Base-by-base conservation (phyloP, 1,140 invertebrate species). In the Formica exsecta region DNA sequence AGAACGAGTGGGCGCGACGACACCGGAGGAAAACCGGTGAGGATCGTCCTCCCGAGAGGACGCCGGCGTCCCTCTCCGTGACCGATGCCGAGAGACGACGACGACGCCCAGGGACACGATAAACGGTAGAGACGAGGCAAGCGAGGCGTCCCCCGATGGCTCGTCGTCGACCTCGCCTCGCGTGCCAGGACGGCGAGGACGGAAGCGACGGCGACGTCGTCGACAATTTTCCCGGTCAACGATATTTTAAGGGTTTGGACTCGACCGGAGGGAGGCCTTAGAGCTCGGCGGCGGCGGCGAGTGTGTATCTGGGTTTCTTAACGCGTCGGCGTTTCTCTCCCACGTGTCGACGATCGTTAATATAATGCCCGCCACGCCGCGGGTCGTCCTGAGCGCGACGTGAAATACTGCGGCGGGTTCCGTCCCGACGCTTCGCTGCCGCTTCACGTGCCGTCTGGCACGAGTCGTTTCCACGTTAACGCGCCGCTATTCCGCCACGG, bases 361-460 rank as follows among this genome's bases (percentile, higher is more conserved):
- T 83, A 83, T 51, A 51, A 51, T 48, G 19, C 38, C 68, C 51
- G n/a, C 51, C 51, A 57, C 22, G 51, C 51, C 74, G 29, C 41
- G 79, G 66, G 25, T 71, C 65, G 65, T 71, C 36, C 22, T 25
- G 19, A 57, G 65, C 29, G n/a, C 79, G 54, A 61, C 79, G 79
- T 83, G 79, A 83, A 83, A 83, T 83, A 83, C 79, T 48, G 79
- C 79, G 54, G 25, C 68, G 79, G 54, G 79, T 83, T 83, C 68
- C 79, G 79, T 83, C 68, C 54, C 79, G 68, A 83, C 79, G 79
- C 79, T 83, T 61, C 79, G 66, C 77, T 59, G 65, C 77, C 79
- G 79, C 70, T 81, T 81, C 77, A 81, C 77, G 77, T 81, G 66
- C 77, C 68, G 79, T 73, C 66, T 66, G 66, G 48, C 48, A 70